phyloP scores from a whole-genome alignment of 2,888 invertebrate genomes.

The Limnephilus auricula region DNA sequence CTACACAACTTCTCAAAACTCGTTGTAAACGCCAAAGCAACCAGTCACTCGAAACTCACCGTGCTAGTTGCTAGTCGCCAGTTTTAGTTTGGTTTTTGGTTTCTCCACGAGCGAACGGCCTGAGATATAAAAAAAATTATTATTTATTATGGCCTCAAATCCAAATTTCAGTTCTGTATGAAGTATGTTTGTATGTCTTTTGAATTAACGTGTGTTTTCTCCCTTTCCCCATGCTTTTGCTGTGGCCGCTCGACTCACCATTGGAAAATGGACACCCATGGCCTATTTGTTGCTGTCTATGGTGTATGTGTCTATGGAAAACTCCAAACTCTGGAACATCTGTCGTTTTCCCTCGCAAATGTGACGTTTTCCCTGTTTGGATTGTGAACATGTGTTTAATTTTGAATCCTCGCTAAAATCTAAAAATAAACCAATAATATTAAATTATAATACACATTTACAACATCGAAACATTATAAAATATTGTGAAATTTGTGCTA shows the following conservation, averaged over 20 bases:
- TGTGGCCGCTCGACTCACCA: constrained; percentile 31
- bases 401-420: neutral
- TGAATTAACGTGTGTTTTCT: constrained; percentile 33
- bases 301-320: constrained; percentile 27
- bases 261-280: constrained; percentile 37
- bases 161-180: too few relatives aligned
- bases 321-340: constrained; percentile 6
- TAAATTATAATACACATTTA: neutral
- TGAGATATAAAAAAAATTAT: too few relatives aligned
- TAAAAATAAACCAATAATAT: neutral
- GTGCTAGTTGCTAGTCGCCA: too few relatives aligned
- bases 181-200: neutral
- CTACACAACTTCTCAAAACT: too few relatives aligned
- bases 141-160: too few relatives aligned
- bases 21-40: too few relatives aligned
- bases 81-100: too few relatives aligned
- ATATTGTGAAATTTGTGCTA: neutral
- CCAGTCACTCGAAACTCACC: too few relatives aligned
- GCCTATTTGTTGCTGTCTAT: constrained; percentile 23
- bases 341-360: constrained; percentile 3
- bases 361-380: neutral
- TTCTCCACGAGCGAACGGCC: too few relatives aligned
- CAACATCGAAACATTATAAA: neutral
- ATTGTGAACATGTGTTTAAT: constrained; percentile 9
- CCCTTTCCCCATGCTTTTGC: constrained; percentile 33